phyloP scores from a whole-genome alignment of 2,797 vertebrate species.

The Poeciliopsis gracilis region DNA sequence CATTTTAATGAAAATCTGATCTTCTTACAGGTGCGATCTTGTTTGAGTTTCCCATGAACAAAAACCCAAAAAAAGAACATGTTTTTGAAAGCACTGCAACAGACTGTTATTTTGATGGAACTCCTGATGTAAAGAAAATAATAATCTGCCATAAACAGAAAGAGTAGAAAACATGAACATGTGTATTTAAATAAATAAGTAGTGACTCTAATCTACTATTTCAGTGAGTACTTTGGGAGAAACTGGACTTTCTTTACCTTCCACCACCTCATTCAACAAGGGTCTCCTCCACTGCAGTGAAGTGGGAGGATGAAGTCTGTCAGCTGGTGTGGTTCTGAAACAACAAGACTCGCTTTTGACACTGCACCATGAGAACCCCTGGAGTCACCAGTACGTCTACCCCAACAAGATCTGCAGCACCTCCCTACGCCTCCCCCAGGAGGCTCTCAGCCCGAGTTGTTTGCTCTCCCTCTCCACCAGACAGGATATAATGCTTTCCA shows the following conservation, averaged over 20 bases:
- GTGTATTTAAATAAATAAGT: neutral
- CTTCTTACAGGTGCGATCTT: neutral
- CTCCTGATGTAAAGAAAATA: neutral
- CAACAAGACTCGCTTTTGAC: constrained; percentile 78
- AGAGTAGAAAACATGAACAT: neutral
- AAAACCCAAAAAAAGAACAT: neutral
- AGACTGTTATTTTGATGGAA: neutral
- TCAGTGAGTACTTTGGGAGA: neutral
- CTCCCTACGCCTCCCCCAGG: constrained; percentile 42
- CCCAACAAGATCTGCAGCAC: constrained; percentile 36
- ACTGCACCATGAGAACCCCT: constrained; percentile 61
- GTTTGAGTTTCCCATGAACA: neutral
- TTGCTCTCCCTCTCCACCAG: constrained; percentile 81
- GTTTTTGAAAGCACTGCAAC: neutral
- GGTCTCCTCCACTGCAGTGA: constrained; percentile 25
- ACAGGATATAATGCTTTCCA: constrained; percentile 87
- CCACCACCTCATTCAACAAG: constrained; percentile 16
- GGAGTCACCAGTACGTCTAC: constrained; percentile 49
- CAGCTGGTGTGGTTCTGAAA: constrained; percentile 72
- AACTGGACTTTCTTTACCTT: constrained; percentile 30
- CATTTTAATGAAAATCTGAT: neutral
- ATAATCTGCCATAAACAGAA: neutral
- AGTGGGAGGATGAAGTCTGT: constrained; percentile 44
- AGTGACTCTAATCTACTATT: neutral
- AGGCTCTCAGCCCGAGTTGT: constrained; percentile 67